Base-by-base conservation (phyloP, 1,140 invertebrate genomes). In the Thaumetopoea pityocampa region DNA sequence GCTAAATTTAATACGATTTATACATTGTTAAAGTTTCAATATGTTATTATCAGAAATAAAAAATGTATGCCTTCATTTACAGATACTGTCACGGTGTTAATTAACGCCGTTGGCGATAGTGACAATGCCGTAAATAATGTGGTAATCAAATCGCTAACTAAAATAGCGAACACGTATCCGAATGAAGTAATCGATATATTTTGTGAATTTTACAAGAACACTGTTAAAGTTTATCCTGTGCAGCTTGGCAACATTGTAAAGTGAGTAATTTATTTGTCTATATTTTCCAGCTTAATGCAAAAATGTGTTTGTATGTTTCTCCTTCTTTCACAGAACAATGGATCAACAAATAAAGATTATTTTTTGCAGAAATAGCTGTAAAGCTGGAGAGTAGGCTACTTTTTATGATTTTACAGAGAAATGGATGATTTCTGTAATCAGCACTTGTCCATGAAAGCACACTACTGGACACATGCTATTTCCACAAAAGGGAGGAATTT, bases 171-270 rank as follows among this genome's bases (percentile, higher is more conserved):
- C 49, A 51, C 52, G 2, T 67, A 85, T 59, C 78, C 79, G 3
- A 85, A 85, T 54, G 72, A 78, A 58, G 78, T 86, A n/a, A 68
- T 85, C 7, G 65, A 67, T 40, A 77, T 77, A 55, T 84, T 79
- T 50, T 83, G 80, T 37, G 74, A 81, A 16, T 84, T 73, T 50
- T 73, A 80, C 35, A 66, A 59, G 19, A 77, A 76, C 28, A 73
- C 70, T 11, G 66, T 69, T 3, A 84, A 84, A 65, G 47, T 71
- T 3, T 73, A 72, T 38, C 49, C 61, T 37, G 51, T 46, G 23
- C 82, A 85, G 37, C 40, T 84, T 17, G 74, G 69, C 14, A 85
- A 85, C 51, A 77, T 85, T 58, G 65, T 86, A 2, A 84, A 83
- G 81, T 86, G 59, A 67, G 69, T 81, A 42, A 43, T 52, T 30